Evolutionary conservation across 2,113 vertebrate species (phyloP), one percentile per base, ranked within the genome.

Genomic region (Chionis minor): DNA sequence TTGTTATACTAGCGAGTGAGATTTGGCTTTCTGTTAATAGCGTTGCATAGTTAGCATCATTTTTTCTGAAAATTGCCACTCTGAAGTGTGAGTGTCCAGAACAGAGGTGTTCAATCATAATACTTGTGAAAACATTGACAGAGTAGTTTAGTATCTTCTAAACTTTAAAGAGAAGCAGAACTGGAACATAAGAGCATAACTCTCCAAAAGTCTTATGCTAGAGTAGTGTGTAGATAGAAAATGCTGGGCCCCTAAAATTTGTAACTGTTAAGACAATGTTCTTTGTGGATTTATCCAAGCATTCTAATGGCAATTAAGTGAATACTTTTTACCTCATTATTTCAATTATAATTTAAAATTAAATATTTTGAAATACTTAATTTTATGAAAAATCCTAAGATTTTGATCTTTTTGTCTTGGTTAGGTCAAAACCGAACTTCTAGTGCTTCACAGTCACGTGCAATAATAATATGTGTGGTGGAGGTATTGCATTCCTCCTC

Each of bases 41-140:
- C 0, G 1, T 42, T 58, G 11, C 4, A 24, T 49, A 35, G 44
- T 69, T 77, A 19, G 6, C 32, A 19, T n/a, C 0, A 10, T 13
- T 58, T 55, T 58, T 78, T 71, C 42, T 58, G 20, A 45, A 72
- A 63, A 56, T 35, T 27, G 8, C 5, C 44, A 26, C 15, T 32
- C 6, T 71, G 19, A 26, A 75, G 6, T 51, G 32, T 3, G 17
- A 73, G 4, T 13, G 9, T 30, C 55, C 9, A 33, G 58, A 78
- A 23, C 7, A 71, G 16, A 44, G 2, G 0, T 52, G 26, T 42
- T 85, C 24, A 55, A 59, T 10, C 85, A n/a, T 1, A 42, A 26
- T 7, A 15, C 14, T 9, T 44, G 4, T 11, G 42, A 62, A 92
- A 72, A 49, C 61, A 6, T 17, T 26, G 14, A 7, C 19, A 62